Percentiles rank a stretch among this genome's conserved stretches.
Conservation (phyloP, 1,140 invertebrate genomes). For the Danaus plexippus region DNA sequence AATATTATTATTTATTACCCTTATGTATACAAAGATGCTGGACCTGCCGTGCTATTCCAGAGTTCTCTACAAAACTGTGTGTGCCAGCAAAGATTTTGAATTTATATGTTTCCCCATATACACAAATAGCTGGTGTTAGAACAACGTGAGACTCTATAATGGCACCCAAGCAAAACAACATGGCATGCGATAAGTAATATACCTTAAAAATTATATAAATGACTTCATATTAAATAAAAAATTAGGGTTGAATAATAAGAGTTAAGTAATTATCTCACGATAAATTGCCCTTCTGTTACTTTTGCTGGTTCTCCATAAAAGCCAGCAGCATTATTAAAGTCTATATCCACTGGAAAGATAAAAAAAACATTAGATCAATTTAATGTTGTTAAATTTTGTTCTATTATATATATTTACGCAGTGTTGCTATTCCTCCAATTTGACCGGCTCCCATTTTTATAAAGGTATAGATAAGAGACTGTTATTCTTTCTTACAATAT, state of each 20-base stretch:
- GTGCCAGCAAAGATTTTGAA: slow-evolving; percentile 47
- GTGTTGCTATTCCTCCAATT: slow-evolving; percentile 58
- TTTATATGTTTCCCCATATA: slow-evolving; percentile 46
- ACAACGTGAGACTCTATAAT: slow-evolving; percentile 54
- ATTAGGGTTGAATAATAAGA: neutral
- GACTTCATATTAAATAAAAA: neutral
- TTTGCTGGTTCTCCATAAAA: slow-evolving; percentile 42
- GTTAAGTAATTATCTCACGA: slow-evolving; percentile 32
- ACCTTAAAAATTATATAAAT: slow-evolving; percentile 27
- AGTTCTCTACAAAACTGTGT: slow-evolving; percentile 37
- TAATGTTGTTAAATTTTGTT: slow-evolving; percentile 3
- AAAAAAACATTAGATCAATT: neutral
- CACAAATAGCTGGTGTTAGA: slow-evolving; percentile 48
- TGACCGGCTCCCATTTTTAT: slow-evolving; percentile 54
- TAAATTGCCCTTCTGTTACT: slow-evolving; percentile 40
- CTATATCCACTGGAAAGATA: slow-evolving; percentile 54
- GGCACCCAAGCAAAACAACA: slow-evolving; percentile 54
- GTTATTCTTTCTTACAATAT: too few relatives aligned
- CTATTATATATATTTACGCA: slow-evolving; percentile 31
- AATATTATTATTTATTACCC: slow-evolving; percentile 26
- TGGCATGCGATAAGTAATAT: slow-evolving; percentile 50
- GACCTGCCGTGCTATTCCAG: slow-evolving; percentile 29
- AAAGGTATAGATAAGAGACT: neutral
- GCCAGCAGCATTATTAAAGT: slow-evolving; percentile 55
- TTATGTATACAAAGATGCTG: slow-evolving; percentile 48